Base-by-base conservation (phyloP, 2,797 vertebrate genomes). In the Mormyrus proboscirostris region DNA sequence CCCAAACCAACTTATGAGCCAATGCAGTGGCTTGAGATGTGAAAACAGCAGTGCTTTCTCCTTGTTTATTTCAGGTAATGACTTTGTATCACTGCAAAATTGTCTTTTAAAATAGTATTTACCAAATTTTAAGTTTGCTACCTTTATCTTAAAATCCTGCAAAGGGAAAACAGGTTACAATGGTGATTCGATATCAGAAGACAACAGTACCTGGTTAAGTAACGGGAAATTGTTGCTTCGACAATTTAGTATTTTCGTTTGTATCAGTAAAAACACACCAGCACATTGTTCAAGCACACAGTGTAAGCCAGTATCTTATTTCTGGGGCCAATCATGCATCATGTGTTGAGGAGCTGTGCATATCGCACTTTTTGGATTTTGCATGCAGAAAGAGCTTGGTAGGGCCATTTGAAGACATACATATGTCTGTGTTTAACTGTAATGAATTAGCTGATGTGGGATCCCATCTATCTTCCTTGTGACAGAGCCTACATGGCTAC, bases 1-100 rank as follows among this genome's bases (percentile, higher is more conserved):
- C 55, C 93, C 22, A 12, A 49, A 49, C 19, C 16, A 83, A 49
- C 29, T 16, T 73, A 73, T 16, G 29, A 38, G 69, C 69, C 69
- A 73, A 33, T 73, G 22, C 6, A 73, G 65, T 33, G 65, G 16
- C 16, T 19, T 79, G 6, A n/a, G 38, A n/a, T 19, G 5, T 10
- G 16, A 47, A 79, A 41, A 3, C 5, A 44, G 38, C 41, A 79
- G 16, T n/a, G 16, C 6, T 79, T n/a, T n/a, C 38, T 9, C 19
- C 7, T 41, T 47, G 16, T 2, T 47, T 10, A 79, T 44, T 79
- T 44, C 73, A 79, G 33, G 33, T 79, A 79, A 19, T 16, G 69
- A 7, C 69, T 79, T 79, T n/a, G 33, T 79, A 41, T 79, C 33
- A 19, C 7, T 79, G 38, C 73, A 79, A 47, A 44, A 38, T 14